phyloP scores from a whole-genome alignment of 2,113 vertebrate genomes.

The Aix galericulata region DNA sequence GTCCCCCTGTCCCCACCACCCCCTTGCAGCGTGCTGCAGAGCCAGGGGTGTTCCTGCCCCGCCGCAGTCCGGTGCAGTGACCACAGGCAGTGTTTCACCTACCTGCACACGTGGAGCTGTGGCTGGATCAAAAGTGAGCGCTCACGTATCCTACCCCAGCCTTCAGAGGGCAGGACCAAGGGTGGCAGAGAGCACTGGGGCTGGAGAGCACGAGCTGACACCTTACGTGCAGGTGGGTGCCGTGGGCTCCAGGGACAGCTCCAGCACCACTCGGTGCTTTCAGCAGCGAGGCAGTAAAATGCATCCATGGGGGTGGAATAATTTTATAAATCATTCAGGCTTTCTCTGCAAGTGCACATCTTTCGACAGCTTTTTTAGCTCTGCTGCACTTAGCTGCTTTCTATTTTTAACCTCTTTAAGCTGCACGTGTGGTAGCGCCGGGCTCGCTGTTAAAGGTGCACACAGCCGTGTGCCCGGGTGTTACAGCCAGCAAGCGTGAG shows the following conservation, averaged over 20 bases:
- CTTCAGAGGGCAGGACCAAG: neutral
- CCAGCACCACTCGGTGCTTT: neutral
- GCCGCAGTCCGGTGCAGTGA: neutral
- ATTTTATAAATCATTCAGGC: constrained; percentile 16
- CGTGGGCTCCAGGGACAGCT: neutral
- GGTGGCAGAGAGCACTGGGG: neutral
- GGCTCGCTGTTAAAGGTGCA: neutral
- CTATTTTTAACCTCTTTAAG: constrained; percentile 54
- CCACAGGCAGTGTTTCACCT: no score
- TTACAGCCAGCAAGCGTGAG: neutral
- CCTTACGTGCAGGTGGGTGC: neutral
- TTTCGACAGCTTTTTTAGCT: neutral
- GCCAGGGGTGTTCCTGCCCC: fast-evolving
- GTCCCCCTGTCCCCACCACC: neutral
- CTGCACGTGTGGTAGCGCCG: constrained; percentile 3
- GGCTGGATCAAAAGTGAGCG: fast-evolving
- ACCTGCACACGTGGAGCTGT: neutral
- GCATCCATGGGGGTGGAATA: constrained; percentile 30
- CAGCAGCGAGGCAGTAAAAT: neutral
- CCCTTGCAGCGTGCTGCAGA: fast-evolving
- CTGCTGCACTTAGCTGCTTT: neutral
- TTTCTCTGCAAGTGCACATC: constrained; percentile 19
- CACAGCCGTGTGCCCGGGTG: neutral
- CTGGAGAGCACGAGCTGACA: neutral
- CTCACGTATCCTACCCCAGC: fast-evolving